A percentile compares a stretch with the other conserved stretches of the same genome.
phyloP scores from a whole-genome alignment of 2,797 vertebrate species.

The Okamejei kenojei region DNA sequence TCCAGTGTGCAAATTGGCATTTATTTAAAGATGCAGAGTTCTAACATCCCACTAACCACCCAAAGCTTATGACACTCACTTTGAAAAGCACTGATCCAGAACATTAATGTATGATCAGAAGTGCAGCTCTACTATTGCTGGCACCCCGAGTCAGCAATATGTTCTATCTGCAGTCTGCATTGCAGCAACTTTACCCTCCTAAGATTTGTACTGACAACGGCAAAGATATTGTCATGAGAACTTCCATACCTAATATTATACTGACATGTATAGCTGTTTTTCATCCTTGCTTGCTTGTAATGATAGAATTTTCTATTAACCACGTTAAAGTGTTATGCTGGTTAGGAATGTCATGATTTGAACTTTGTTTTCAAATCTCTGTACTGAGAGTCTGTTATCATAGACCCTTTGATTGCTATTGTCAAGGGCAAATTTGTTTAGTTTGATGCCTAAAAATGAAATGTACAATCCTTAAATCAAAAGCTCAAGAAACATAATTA shows the following conservation, averaged over 20 bases:
- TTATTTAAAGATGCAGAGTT: too few species aligned
- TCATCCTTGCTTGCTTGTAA: neutral
- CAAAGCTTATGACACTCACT: too few species aligned
- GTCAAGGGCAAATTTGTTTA: neutral
- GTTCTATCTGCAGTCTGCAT: neutral
- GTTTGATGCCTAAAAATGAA: neutral
- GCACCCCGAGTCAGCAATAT: neutral
- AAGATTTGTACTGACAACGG: neutral
- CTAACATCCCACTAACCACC: too few species aligned
- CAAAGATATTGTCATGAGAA: neutral
- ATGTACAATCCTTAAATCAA: neutral
- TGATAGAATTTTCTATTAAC: neutral
- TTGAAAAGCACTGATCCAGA: neutral
- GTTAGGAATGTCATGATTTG: too few species aligned
- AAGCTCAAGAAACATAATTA: neutral
- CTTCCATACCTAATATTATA: neutral
- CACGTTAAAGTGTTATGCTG: neutral
- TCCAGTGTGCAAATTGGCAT: too few species aligned
- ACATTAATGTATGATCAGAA: neutral
- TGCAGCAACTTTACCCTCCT: neutral
- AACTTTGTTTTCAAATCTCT: too few species aligned
- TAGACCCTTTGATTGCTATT: too few species aligned
- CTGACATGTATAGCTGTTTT: neutral
- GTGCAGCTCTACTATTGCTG: neutral
- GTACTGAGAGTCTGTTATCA: too few species aligned